phyloP scores from a whole-genome alignment of 1,140 invertebrate genomes.

The Zophobas atratus region DNA sequence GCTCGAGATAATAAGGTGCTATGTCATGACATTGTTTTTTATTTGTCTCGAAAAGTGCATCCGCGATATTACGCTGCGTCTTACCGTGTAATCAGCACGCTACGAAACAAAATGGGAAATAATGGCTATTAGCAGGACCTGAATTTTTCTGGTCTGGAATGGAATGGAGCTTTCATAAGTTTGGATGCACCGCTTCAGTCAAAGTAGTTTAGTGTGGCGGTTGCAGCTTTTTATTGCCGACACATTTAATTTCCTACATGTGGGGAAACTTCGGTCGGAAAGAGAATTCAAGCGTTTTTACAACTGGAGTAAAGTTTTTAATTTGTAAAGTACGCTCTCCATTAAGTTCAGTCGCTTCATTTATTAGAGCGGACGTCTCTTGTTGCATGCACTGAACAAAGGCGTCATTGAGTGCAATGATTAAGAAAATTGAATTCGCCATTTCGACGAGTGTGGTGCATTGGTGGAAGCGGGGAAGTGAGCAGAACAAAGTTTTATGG shows the following conservation, averaged over 20 bases:
- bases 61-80: no score
- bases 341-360: neutral
- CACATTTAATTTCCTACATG: slow-evolving; percentile 38
- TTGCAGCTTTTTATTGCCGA: slow-evolving; percentile 13
- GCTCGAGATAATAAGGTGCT: neutral
- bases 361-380: neutral
- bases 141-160: neutral
- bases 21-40: no score
- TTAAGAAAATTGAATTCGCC: slow-evolving; percentile 4
- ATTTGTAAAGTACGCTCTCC: slow-evolving; percentile 19
- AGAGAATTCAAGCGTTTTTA: slow-evolving; percentile 14
- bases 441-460: neutral
- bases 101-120: no score
- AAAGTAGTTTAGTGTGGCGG: no score
- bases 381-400: neutral
- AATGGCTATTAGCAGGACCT: no score
- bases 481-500: no score
- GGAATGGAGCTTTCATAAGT: neutral
- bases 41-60: neutral
- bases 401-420: neutral
- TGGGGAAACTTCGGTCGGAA: slow-evolving; percentile 23
- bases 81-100: no score
- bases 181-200: no score
- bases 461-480: neutral
- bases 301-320: slow-evolving; percentile 34